A percentile compares a stretch with the other conserved stretches of the same genome.
Conservation (phyloP, 2,113 vertebrate genomes). For the Epinephelus lanceolatus region DNA sequence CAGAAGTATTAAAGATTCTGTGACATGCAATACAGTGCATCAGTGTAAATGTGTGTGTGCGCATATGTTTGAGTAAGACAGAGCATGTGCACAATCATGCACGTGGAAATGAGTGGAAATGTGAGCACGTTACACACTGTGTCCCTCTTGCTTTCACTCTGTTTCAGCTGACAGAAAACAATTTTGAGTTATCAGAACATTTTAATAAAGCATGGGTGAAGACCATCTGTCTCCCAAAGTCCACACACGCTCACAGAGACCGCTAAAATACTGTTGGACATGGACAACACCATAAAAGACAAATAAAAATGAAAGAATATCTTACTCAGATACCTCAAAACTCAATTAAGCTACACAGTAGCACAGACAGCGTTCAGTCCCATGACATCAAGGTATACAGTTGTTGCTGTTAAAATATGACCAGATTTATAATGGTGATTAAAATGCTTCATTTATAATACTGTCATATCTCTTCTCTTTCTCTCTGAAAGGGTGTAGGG, state of each 20-base stretch:
- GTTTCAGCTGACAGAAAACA: constrained; percentile 41
- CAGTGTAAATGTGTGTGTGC: not conserved
- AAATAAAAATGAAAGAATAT: not conserved
- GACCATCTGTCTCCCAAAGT: constrained; percentile 47
- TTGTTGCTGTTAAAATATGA: not conserved
- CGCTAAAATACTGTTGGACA: not conserved
- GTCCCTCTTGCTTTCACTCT: constrained; percentile 11
- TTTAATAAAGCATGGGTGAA: constrained; percentile 51
- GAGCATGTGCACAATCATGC: constrained; percentile 9
- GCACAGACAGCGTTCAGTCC: not conserved
- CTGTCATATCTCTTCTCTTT: not conserved
- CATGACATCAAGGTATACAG: not conserved
- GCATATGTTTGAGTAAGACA: not conserved
- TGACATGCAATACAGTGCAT: constrained; percentile 11
- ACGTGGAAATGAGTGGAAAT: constrained; percentile 26
- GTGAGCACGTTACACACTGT: constrained; percentile 28
- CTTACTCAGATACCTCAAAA: not conserved
- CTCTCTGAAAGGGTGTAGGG: not conserved
- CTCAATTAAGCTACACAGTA: not conserved
- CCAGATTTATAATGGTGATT: not conserved
- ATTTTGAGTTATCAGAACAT: constrained; percentile 40
- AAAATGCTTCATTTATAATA: not conserved
- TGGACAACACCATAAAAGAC: constrained; percentile 3
- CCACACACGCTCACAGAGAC: constrained; percentile 6
- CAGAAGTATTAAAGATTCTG: not conserved